Conservation (phyloP, 2,797 vertebrate genomes). For the Ataeniobius toweri region DNA sequence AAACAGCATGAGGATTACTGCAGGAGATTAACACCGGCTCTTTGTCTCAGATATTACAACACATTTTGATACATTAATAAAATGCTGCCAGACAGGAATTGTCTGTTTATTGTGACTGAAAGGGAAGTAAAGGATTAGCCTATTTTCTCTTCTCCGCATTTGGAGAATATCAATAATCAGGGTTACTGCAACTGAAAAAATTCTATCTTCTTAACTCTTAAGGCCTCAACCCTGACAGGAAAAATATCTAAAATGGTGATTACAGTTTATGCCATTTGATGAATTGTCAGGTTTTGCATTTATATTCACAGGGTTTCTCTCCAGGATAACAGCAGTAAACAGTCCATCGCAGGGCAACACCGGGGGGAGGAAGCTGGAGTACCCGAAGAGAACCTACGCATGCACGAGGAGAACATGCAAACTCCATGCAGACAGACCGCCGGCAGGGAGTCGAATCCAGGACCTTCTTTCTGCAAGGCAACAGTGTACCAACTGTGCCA, state of each 20-base stretch:
- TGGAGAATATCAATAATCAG: neutral
- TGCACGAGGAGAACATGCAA: too few species aligned
- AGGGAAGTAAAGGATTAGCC: conserved; percentile 69
- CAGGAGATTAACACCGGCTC: conserved; percentile 49
- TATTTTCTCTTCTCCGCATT: conserved; percentile 52
- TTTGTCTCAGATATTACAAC: conserved; percentile 40
- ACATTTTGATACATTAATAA: conserved; percentile 25
- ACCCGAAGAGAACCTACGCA: too few species aligned
- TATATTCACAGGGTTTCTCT: neutral
- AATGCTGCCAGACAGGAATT: conserved; percentile 48
- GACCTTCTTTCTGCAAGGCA: too few species aligned
- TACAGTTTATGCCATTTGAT: neutral
- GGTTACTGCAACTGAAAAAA: neutral
- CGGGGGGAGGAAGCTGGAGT: too few species aligned
- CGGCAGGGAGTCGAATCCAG: too few species aligned
- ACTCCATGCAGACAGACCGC: too few species aligned
- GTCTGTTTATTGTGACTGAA: conserved; percentile 54
- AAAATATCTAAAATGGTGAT: neutral
- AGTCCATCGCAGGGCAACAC: too few species aligned
- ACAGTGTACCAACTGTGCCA: too few species aligned
- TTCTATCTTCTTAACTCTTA: neutral
- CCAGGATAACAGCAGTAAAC: too few species aligned
- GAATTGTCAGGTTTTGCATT: neutral
- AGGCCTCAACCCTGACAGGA: neutral
- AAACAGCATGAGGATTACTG: conserved; percentile 56